These are phyloP conservation scores for Cinara cedri DNA, from an alignment of 2,888 invertebrate genomes.

Conservation along the genomic window DNA sequence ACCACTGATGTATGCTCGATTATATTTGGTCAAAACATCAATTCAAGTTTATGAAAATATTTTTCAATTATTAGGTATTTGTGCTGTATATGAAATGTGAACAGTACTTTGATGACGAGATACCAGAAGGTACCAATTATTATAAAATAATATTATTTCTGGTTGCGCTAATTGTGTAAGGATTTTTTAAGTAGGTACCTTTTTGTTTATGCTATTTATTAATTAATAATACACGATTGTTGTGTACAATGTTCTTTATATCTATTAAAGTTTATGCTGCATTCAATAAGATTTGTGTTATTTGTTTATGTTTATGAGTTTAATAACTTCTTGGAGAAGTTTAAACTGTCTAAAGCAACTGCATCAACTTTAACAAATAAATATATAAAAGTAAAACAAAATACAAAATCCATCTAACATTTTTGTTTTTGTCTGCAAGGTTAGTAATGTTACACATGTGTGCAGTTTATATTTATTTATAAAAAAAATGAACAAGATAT, in stretches of 20 bases:
- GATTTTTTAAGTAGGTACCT: no score
- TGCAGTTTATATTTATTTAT: neutral
- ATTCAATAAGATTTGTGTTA: neutral
- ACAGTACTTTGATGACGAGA: neutral
- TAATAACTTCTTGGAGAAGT: neutral
- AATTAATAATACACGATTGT: neutral
- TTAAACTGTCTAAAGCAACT: no score
- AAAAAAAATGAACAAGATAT: neutral
- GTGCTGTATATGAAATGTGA: conserved; percentile 75
- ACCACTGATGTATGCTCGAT: conserved; percentile 72
- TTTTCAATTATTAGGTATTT: conserved; percentile 66
- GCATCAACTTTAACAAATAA: no score
- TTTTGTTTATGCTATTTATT: no score
- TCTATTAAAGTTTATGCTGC: no score
- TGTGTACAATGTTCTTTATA: neutral
- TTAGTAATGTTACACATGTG: neutral
- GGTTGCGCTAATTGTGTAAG: no score
- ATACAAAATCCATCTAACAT: neutral
- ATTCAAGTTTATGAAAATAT: conserved; percentile 71
- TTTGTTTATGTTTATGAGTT: neutral
- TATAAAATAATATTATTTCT: neutral
- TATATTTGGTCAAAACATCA: conserved; percentile 72
- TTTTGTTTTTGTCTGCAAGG: neutral
- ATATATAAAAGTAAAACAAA: neutral
- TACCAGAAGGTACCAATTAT: neutral